Percentiles rank a stretch among this genome's conserved stretches.
Evolutionary conservation across 2,888 invertebrate species (phyloP).

Genomic region (Eucera pruinosa): DNA sequence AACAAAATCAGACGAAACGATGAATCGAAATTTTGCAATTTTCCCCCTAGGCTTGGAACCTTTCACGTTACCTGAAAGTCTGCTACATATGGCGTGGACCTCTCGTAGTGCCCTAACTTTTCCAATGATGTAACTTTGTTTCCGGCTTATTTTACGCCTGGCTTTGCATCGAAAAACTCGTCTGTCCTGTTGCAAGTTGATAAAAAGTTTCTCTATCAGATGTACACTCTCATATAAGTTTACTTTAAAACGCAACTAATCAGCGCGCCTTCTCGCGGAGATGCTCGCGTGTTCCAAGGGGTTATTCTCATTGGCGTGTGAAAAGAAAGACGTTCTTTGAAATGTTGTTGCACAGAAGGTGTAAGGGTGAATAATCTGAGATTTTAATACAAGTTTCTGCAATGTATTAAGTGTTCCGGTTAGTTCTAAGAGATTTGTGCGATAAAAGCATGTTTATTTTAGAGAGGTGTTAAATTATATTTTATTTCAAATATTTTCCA

Average conservation of each 20-base stretch:
- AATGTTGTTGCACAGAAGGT: too few relatives aligned
- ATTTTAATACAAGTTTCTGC: too few relatives aligned
- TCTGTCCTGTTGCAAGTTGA: slow-evolving; percentile 14
- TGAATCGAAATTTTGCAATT: slow-evolving; percentile 64
- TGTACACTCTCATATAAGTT: slow-evolving; percentile 46
- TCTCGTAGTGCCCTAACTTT: slow-evolving; percentile 53
- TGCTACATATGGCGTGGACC: slow-evolving; percentile 38
- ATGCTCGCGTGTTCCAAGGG: neutral
- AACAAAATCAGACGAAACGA: slow-evolving; percentile 41
- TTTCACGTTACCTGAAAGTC: too few relatives aligned
- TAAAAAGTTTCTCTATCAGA: slow-evolving; percentile 43
- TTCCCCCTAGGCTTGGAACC: slow-evolving; percentile 28
- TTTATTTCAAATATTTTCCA: too few relatives aligned
- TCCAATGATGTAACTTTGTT: slow-evolving; percentile 59
- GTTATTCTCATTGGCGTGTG: too few relatives aligned
- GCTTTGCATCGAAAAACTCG: slow-evolving; percentile 40
- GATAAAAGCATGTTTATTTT: too few relatives aligned
- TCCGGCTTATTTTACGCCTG: slow-evolving; percentile 59
- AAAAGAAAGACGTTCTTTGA: too few relatives aligned
- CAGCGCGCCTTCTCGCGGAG: neutral
- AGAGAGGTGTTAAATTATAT: too few relatives aligned
- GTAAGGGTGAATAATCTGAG: too few relatives aligned
- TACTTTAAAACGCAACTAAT: slow-evolving; percentile 32
- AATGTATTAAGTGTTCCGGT: too few relatives aligned
- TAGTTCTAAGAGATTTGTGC: too few relatives aligned